Evolutionary conservation across 2,113 vertebrate species (phyloP).

Genomic region (Plecturocebus donacophilus): DNA sequence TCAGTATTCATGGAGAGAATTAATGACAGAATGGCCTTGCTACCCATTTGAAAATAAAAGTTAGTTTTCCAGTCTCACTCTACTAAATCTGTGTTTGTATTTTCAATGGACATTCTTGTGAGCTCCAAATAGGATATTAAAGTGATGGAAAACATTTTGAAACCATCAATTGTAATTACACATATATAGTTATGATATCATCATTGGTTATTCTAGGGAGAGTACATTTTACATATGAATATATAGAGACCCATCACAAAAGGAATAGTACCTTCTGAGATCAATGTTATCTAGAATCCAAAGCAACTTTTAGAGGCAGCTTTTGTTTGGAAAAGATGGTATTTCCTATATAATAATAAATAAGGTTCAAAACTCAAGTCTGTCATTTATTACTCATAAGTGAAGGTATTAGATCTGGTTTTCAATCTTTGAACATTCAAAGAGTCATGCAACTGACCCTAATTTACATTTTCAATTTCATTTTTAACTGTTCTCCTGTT

Average conservation of each 20-base stretch:
- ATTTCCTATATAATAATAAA: constrained; percentile 20
- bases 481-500: background rate
- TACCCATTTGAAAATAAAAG: background rate
- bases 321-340: constrained; percentile 2
- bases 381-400: background rate
- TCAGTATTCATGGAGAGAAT: constrained; percentile 7
- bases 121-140: background rate
- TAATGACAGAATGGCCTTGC: background rate
- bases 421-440: background rate
- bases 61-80: background rate
- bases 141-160: background rate
- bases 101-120: background rate
- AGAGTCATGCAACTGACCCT: background rate
- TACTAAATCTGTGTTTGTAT: background rate
- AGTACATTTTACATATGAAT: background rate
- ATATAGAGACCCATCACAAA: background rate
- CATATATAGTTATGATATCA: background rate
- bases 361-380: background rate
- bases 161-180: background rate
- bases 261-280: background rate
- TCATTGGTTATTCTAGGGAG: background rate
- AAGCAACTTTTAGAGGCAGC: constrained; percentile 11
- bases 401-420: constrained; percentile 23
- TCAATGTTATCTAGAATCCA: background rate
- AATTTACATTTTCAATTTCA: constrained; percentile 15